A percentile compares a stretch with the other conserved stretches of the same genome.
phyloP scores from a whole-genome alignment of 2,113 vertebrate genomes.

The Engraulis encrasicolus region DNA sequence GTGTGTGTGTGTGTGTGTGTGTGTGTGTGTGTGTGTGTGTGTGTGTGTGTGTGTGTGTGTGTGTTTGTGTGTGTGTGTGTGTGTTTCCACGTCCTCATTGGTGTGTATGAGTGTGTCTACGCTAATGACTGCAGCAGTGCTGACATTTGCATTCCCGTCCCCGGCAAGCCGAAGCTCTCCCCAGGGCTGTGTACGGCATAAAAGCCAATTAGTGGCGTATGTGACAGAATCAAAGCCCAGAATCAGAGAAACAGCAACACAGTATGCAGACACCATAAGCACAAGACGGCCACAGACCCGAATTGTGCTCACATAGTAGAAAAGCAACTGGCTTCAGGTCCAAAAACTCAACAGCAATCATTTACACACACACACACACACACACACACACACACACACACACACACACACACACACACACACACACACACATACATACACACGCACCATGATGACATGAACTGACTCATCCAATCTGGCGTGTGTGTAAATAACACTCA shows the following conservation, averaged over 20 bases:
- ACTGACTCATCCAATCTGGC: neutral
- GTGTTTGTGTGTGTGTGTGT: slow-evolving; percentile 6
- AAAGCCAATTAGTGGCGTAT: slow-evolving; percentile 4
- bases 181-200: neutral
- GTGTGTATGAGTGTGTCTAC: slow-evolving; percentile 8
- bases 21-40: neutral
- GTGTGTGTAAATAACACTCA: neutral
- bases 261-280: neutral
- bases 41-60: neutral
- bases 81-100: neutral
- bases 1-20: neutral
- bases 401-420: too few relatives aligned
- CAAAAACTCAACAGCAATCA: neutral
- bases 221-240: slow-evolving; percentile 3
- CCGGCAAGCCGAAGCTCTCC: neutral
- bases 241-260: neutral
- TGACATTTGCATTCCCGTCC: slow-evolving; percentile 23
- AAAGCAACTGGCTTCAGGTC: neutral
- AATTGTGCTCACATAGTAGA: neutral
- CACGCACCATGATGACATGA: neutral
- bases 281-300: neutral
- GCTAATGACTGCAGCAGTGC: slow-evolving; percentile 16
- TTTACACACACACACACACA: too few relatives aligned
- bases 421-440: too few relatives aligned
- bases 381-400: too few relatives aligned